Conservation (phyloP, 2,113 vertebrate species). For the Bagarius yarrelli region DNA sequence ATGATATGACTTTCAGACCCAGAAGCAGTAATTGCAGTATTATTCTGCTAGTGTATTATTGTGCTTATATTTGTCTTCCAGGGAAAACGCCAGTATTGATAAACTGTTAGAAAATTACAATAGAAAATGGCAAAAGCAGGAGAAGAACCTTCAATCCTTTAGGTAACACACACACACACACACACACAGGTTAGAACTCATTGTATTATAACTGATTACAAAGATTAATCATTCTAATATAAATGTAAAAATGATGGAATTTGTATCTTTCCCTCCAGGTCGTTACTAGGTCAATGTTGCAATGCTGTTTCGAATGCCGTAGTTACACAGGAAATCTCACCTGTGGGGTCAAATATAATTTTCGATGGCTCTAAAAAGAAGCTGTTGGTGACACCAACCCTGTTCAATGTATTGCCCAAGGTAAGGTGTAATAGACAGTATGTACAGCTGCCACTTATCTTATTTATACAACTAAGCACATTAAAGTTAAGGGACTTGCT, state of each 20-base stretch:
- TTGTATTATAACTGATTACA: too few relatives aligned
- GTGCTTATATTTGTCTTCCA: conserved; percentile 17
- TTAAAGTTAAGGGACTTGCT: too few relatives aligned
- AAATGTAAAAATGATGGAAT: too few relatives aligned
- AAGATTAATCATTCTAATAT: too few relatives aligned
- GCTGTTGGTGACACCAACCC: conserved; percentile 60
- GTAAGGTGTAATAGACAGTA: conserved; percentile 47
- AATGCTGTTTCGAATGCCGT: conserved; percentile 62
- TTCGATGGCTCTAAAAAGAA: conserved; percentile 68
- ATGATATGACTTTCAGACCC: not conserved
- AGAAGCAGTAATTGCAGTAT: not conserved
- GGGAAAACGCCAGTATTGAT: conserved; percentile 51
- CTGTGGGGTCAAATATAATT: conserved; percentile 62
- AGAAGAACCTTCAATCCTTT: conserved; percentile 58
- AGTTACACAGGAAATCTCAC: conserved; percentile 70
- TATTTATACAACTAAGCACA: too few relatives aligned
- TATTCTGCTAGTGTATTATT: not conserved
- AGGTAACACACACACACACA: conserved; percentile 56
- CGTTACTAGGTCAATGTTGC: conserved; percentile 60
- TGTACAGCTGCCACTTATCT: too few relatives aligned
- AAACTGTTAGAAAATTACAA: conserved; percentile 51
- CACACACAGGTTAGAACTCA: too few relatives aligned
- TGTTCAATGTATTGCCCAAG: conserved; percentile 68
- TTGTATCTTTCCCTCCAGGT: conserved; percentile 51
- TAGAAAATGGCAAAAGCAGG: conserved; percentile 60